These are phyloP conservation scores for Augochlorella aurata DNA, from an alignment of 2,888 invertebrate genomes.

Conservation along the genomic window DNA sequence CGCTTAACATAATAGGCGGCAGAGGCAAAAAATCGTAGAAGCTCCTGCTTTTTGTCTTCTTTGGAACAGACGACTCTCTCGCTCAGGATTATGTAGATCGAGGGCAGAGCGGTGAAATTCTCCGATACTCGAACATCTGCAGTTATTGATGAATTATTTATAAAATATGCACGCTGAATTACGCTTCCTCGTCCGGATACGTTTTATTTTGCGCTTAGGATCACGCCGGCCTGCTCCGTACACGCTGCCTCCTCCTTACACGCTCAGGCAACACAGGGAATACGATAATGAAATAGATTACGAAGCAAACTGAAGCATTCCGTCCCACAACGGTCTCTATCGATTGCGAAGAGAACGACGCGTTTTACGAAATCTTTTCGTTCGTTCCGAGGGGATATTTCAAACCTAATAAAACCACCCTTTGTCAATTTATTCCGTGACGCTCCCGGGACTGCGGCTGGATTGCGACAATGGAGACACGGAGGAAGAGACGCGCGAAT, in stretches of 20 bases:
- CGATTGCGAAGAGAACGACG: not conserved
- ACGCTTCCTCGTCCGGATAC: too few species aligned
- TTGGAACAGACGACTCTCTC: not conserved
- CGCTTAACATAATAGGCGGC: not conserved
- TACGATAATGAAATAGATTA: too few species aligned
- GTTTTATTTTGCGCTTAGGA: not conserved
- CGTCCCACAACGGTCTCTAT: not conserved
- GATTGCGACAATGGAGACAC: not conserved
- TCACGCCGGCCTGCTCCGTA: not conserved
- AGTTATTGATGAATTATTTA: slow-evolving; percentile 12
- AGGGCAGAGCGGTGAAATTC: not conserved
- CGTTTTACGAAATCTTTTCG: not conserved
- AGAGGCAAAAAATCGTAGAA: not conserved
- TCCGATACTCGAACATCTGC: not conserved
- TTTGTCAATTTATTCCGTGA: not conserved
- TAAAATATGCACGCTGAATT: not conserved
- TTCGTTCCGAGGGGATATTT: not conserved
- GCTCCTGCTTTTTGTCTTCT: not conserved
- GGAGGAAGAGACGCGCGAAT: not conserved
- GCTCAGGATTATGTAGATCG: slow-evolving; percentile 1
- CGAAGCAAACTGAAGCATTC: not conserved
- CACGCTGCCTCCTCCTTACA: too few species aligned
- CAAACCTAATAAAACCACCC: not conserved
- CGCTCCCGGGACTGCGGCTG: not conserved
- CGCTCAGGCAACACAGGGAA: too few species aligned